phyloP scores from a whole-genome alignment of 2,797 vertebrate genomes.

The Gobio occitaniae region DNA sequence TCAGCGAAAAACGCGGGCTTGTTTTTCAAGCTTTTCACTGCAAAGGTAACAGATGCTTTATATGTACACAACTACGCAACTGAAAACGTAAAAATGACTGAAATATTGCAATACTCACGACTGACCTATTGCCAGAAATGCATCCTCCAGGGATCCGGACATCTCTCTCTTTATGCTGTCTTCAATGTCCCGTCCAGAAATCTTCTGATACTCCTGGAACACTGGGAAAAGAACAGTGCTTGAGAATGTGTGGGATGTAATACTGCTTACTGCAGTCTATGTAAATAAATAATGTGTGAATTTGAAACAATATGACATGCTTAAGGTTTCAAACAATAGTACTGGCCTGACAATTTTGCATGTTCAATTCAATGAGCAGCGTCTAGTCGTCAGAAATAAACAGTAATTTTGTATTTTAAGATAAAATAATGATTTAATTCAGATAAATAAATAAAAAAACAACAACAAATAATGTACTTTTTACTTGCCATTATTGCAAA shows the following conservation, averaged over 20 bases:
- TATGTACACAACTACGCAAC: not conserved
- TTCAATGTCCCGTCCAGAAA: slow-evolving; percentile 89
- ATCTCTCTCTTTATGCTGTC: slow-evolving; percentile 97
- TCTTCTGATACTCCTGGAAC: slow-evolving; percentile 89
- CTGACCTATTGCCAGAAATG: slow-evolving; percentile 92
- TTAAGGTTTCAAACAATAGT: not conserved
- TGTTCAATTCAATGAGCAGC: not conserved
- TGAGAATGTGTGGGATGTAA: not conserved
- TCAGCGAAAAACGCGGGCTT: slow-evolving; percentile 92
- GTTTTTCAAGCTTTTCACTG: slow-evolving; percentile 89
- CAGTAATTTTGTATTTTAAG: not conserved
- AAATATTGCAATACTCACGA: slow-evolving; percentile 1
- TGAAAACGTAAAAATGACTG: not conserved
- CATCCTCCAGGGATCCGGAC: slow-evolving; percentile 90
- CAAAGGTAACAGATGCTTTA: slow-evolving; percentile 46
- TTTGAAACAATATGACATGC: not conserved
- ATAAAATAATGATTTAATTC: not conserved
- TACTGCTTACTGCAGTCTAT: not conserved
- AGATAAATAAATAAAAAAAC: not conserved
- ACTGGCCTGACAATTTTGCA: not conserved
- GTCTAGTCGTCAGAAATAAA: not conserved
- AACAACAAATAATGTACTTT: not conserved
- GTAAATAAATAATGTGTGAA: not conserved
- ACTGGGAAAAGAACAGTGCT: slow-evolving; percentile 74
- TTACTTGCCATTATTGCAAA: not conserved